Conservation (phyloP, 2,797 vertebrate genomes). For the Varecia variegata region DNA sequence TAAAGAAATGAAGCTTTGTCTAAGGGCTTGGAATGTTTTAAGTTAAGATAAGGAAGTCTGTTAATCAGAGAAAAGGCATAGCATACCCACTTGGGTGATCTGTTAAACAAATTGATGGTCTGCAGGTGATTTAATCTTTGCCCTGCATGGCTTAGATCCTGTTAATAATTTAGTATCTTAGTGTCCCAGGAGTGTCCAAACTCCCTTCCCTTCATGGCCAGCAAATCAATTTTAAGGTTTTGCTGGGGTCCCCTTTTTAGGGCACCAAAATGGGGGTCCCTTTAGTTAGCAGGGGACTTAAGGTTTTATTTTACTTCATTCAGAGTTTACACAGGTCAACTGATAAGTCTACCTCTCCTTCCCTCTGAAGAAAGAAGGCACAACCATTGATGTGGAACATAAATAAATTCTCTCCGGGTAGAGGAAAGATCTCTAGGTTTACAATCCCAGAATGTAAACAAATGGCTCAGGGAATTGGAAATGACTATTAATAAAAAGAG, state of each 20-base stretch:
- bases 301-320: too few species aligned
- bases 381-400: too few species aligned
- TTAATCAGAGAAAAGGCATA: too few species aligned
- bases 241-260: too few species aligned
- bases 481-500: neutral
- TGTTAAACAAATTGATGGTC: too few species aligned
- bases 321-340: too few species aligned
- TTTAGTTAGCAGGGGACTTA: too few species aligned
- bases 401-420: neutral
- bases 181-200: neutral
- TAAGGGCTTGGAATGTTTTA: neutral
- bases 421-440: neutral
- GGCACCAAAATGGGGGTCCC: too few species aligned
- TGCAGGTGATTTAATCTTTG: neutral
- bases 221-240: too few species aligned
- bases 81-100: too few species aligned
- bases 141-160: neutral
- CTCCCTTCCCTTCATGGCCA: too few species aligned
- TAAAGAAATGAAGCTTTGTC: too few species aligned
- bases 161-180: neutral
- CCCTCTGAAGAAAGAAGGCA: neutral
- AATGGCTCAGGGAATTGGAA: neutral
- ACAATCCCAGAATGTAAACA: neutral
- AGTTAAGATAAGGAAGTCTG: neutral
- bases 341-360: neutral